phyloP scores from a whole-genome alignment of 1,140 invertebrate genomes.

The Idris sp. region DNA sequence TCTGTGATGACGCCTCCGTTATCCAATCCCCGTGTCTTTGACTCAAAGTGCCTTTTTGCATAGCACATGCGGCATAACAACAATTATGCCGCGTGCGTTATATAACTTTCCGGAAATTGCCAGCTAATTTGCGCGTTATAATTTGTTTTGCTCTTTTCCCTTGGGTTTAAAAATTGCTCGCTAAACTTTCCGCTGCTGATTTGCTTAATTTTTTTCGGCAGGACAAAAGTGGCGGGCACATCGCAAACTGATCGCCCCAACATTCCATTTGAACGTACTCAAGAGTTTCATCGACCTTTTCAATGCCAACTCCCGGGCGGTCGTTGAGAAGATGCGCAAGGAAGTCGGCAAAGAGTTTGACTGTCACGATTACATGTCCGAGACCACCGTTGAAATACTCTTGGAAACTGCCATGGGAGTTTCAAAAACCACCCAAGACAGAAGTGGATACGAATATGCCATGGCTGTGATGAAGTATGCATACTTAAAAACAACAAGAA shows the following conservation, averaged over 20 bases:
- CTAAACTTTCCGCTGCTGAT: no score
- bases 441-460: constrained; percentile 88
- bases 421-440: constrained; percentile 85
- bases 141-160: no score
- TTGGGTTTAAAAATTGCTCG: no score
- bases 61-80: constrained; percentile 12
- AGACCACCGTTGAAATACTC: constrained; percentile 88
- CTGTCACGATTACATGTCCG: constrained; percentile 90
- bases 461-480: constrained; percentile 88
- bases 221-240: constrained; percentile 89
- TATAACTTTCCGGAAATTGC: constrained; percentile 10
- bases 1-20: constrained; percentile 44
- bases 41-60: constrained; percentile 36
- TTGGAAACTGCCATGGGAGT: constrained; percentile 91
- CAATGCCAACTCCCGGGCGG: constrained; percentile 85
- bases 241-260: constrained; percentile 89
- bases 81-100: constrained; percentile 25
- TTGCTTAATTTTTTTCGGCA: no score
- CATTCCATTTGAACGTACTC: constrained; percentile 89
- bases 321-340: constrained; percentile 82
- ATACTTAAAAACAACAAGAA: no score
- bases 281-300: constrained; percentile 90
- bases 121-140: no score
- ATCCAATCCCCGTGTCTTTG: constrained; percentile 23
- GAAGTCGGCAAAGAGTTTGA: constrained; percentile 85